Evolutionary conservation across 1,140 invertebrate genomes (phyloP).

Genomic region (Orchesella cincta): DNA sequence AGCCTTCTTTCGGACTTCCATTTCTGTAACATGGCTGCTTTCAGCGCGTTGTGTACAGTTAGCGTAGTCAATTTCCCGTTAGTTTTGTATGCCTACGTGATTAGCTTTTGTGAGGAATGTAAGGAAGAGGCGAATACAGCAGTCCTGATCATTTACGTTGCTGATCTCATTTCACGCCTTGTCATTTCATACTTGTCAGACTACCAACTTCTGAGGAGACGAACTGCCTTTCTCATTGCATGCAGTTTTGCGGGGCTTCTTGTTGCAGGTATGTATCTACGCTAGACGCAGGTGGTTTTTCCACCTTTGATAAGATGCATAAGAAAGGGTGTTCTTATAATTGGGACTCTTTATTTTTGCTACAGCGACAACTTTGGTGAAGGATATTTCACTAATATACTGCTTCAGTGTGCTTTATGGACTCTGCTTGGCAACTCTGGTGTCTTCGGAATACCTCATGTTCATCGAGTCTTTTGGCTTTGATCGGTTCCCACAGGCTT

Average conservation of each 20-base stretch:
- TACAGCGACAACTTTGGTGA: constrained; percentile 29
- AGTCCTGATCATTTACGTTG: constrained; percentile 33
- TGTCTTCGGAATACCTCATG: constrained; percentile 36
- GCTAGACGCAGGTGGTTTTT: no score
- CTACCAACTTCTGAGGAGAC: constrained; percentile 25
- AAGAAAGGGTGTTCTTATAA: not conserved
- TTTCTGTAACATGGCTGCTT: constrained; percentile 39
- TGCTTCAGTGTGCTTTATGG: constrained; percentile 37
- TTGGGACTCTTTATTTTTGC: not conserved
- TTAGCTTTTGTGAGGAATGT: not conserved
- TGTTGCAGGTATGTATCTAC: constrained; percentile 38
- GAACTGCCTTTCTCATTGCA: constrained; percentile 29
- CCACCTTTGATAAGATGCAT: no score
- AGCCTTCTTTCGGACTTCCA: constrained; percentile 23
- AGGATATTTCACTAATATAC: constrained; percentile 36
- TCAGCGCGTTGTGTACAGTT: constrained; percentile 18
- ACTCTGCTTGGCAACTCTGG: constrained; percentile 25
- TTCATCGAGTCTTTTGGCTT: constrained; percentile 42
- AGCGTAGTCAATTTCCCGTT: constrained; percentile 32
- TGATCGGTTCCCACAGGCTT: constrained; percentile 26
- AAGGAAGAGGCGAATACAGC: constrained; percentile 17
- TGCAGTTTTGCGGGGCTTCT: constrained; percentile 2
- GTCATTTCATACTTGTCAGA: constrained; percentile 39
- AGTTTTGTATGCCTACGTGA: constrained; percentile 34
- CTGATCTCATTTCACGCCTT: constrained; percentile 37